A percentile compares a stretch with the other conserved stretches of the same genome.
Evolutionary conservation across 2,113 vertebrate genomes (phyloP).

Genomic region (Petromus typicus): DNA sequence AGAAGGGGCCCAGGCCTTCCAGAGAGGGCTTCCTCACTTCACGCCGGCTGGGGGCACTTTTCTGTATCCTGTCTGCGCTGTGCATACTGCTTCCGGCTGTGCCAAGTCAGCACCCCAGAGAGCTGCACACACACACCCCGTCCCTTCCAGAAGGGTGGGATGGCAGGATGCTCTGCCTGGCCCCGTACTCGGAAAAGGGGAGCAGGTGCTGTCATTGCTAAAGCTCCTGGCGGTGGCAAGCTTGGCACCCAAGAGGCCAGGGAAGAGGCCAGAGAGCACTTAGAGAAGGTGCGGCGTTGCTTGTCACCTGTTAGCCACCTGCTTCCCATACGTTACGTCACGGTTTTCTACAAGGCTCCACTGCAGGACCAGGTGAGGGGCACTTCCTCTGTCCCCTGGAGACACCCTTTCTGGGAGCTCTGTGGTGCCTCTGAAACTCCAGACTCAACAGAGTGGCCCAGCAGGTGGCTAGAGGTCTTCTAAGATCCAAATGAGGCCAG

Average conservation of each 20-base stretch:
- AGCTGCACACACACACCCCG: slow-evolving; percentile 56
- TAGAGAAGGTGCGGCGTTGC: background rate
- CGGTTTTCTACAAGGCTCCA: background rate
- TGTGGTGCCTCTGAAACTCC: background rate
- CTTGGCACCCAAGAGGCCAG: background rate
- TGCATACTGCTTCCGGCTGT: rapidly evolving
- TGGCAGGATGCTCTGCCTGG: background rate
- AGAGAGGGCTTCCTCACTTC: background rate
- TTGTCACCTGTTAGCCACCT: background rate
- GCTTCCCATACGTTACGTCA: background rate
- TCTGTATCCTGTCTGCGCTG: rapidly evolving
- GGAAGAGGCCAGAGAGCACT: background rate
- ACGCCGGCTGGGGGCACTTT: background rate
- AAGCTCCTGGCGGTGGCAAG: background rate
- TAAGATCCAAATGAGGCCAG: background rate
- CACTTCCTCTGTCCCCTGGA: background rate
- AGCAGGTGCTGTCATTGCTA: background rate
- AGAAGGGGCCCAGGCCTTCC: background rate
- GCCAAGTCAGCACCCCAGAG: slow-evolving; percentile 63
- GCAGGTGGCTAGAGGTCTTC: rapidly evolving
- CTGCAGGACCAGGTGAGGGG: background rate
- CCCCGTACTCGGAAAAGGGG: background rate
- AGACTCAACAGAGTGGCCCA: background rate
- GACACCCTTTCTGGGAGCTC: background rate
- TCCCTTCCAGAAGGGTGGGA: background rate